Conservation (phyloP, 1,140 invertebrate genomes). For the Drosophila punjabiensis region DNA sequence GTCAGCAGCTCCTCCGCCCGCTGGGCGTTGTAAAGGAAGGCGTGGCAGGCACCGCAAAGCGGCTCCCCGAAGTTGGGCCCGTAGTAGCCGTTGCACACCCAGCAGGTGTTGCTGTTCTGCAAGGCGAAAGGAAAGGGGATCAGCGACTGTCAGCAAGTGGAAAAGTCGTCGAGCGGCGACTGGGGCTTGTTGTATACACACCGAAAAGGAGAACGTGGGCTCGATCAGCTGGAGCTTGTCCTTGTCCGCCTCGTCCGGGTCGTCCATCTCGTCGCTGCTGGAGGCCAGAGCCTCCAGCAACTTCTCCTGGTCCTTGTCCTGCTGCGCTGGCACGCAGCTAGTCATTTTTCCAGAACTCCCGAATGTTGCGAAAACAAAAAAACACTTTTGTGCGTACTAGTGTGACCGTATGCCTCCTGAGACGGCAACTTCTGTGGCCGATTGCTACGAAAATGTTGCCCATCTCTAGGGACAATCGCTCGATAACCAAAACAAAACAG, state of each 20-base stretch:
- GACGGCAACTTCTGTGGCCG: background rate
- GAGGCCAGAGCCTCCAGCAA: conserved; percentile 65
- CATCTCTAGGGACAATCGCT: conserved; percentile 21
- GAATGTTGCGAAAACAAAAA: conserved; percentile 46
- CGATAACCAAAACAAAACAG: conserved; percentile 37
- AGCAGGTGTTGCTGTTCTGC: conserved; percentile 87
- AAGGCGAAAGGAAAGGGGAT: conserved; percentile 9
- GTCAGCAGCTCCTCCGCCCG: conserved; percentile 75
- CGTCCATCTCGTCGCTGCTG: conserved; percentile 70
- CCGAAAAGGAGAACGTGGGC: conserved; percentile 72
- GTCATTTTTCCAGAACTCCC: conserved; percentile 62
- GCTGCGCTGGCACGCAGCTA: conserved; percentile 73
- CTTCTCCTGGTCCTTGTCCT: conserved; percentile 75
- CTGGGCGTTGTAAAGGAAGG: conserved; percentile 93
- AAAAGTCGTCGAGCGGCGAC: background rate
- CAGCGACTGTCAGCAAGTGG: conserved; percentile 5
- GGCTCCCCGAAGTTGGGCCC: conserved; percentile 96
- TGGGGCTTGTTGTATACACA: conserved; percentile 60
- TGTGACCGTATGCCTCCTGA: conserved; percentile 10
- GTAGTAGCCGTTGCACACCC: conserved; percentile 96
- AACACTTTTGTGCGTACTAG: conserved; percentile 32
- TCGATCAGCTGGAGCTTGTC: conserved; percentile 57
- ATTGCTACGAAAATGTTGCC: background rate
- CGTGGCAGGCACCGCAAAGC: conserved; percentile 96
- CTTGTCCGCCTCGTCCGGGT: conserved; percentile 55